Evolutionary conservation across 2,113 vertebrate species (phyloP).

Genomic region (Cavia aperea): DNA sequence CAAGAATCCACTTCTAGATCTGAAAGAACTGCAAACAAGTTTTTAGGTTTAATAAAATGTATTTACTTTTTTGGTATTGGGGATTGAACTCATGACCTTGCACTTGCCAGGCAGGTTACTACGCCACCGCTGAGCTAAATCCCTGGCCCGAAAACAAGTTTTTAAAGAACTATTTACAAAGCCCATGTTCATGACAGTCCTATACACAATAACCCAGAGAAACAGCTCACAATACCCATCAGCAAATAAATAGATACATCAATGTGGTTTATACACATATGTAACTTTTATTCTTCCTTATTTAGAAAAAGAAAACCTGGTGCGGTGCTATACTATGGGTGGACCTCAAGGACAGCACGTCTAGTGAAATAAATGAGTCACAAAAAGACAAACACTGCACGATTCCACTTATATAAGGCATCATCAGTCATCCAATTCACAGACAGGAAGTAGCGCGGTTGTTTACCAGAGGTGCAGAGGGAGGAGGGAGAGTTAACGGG

Average conservation of each 20-base stretch:
- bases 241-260: background rate
- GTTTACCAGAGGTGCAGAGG: background rate
- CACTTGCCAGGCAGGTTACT: too few species aligned
- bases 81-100: too few species aligned
- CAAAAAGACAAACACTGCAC: background rate
- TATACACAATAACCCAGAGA: background rate
- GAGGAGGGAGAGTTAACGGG: background rate
- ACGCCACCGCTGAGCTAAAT: too few species aligned
- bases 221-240: background rate
- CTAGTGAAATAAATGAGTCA: constrained; percentile 16
- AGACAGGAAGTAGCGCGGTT: background rate
- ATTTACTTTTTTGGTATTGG: too few species aligned
- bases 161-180: background rate
- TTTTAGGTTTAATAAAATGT: background rate
- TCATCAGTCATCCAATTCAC: background rate
- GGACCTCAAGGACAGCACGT: background rate
- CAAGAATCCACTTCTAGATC: background rate
- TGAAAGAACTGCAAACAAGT: background rate
- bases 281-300: background rate
- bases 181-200: background rate
- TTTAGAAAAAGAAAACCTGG: background rate
- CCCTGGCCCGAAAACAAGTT: background rate
- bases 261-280: background rate
- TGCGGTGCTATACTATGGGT: background rate
- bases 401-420: background rate